Evolutionary conservation across 2,113 vertebrate genomes (phyloP), one percentile per base, ranked within the genome.

Genomic region (Melanerpes aurifrons): DNA sequence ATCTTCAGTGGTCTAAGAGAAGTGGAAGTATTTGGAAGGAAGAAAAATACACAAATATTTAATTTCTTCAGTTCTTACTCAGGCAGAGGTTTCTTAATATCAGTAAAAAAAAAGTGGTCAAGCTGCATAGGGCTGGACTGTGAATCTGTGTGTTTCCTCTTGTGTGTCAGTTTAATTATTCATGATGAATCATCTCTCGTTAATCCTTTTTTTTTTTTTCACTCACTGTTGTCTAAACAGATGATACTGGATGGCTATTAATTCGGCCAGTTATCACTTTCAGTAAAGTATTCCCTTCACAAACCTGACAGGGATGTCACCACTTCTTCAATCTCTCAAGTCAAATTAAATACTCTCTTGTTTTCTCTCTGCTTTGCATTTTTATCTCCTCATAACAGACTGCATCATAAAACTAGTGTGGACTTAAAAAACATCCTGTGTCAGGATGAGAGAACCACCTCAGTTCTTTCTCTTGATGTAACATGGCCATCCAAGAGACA

Each of bases 201-300:
- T 91, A 87, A 86, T 81, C 5, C 3, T 45, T 45, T 15, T 15
- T 45, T 72, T 72, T 29, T 37, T 40, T 56, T 66, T 61, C 3
- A 7, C n/a, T 58, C 89, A 9, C 14, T 82, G 50, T 92, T 94
- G 62, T 94, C 62, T 93, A 86, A 94, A 87, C 45, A 93, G 18
- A 24, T 0, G 0, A 59, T 78, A 77, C 7, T 50, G 58, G 5
- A 78, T 75, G 69, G 56, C 25, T 87, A 92, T 75, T 92, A 86
- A 87, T 96, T 91, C 89, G 89, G 29, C 29, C 64, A 86, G 64
- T 89, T 93, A 91, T 64, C 84, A 89, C 72, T 94, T 95, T 76
- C 64, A 80, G 68, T 86, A 64, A 91, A 94, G 64, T 87, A 83
- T 40, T 93, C 29, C 61, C n/a, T 86, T 72, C 48, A 89, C 37